Evolutionary conservation across 2,888 invertebrate species (phyloP).

Genomic region (Desoria tigrina): DNA sequence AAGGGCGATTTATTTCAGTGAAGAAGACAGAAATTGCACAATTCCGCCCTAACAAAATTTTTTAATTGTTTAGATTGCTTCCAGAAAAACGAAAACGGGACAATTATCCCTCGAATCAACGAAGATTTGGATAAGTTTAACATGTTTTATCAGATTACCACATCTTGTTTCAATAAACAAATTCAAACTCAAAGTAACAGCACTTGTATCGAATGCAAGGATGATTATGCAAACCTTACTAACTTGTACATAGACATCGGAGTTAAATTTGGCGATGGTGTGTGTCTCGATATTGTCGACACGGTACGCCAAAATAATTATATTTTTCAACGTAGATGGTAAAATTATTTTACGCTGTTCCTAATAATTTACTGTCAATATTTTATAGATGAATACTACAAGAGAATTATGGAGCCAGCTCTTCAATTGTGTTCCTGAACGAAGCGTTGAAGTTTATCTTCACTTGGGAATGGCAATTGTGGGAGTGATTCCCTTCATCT

Average conservation of each 20-base stretch:
- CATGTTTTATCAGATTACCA: slow-evolving; percentile 40
- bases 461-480: slow-evolving; percentile 62
- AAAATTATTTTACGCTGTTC: neutral
- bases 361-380: too few species aligned
- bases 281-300: slow-evolving; percentile 71
- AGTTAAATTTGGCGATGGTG: slow-evolving; percentile 63
- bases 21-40: too few species aligned
- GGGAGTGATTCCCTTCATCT: slow-evolving; percentile 62
- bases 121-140: slow-evolving; percentile 61
- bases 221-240: slow-evolving; percentile 62
- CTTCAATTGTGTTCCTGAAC: slow-evolving; percentile 62
- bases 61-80: slow-evolving; percentile 62
- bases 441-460: slow-evolving; percentile 63
- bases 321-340: neutral
- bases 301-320: slow-evolving; percentile 60
- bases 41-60: neutral
- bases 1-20: too few species aligned
- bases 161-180: slow-evolving; percentile 50
- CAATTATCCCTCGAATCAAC: slow-evolving; percentile 58
- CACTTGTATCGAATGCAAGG: slow-evolving; percentile 62
- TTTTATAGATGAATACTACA: slow-evolving; percentile 68
- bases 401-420: slow-evolving; percentile 66
- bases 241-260: slow-evolving; percentile 64
- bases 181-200: slow-evolving; percentile 50
- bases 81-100: slow-evolving; percentile 58